Conservation (phyloP, 2,888 invertebrate genomes). For the Onchidella celtica region DNA sequence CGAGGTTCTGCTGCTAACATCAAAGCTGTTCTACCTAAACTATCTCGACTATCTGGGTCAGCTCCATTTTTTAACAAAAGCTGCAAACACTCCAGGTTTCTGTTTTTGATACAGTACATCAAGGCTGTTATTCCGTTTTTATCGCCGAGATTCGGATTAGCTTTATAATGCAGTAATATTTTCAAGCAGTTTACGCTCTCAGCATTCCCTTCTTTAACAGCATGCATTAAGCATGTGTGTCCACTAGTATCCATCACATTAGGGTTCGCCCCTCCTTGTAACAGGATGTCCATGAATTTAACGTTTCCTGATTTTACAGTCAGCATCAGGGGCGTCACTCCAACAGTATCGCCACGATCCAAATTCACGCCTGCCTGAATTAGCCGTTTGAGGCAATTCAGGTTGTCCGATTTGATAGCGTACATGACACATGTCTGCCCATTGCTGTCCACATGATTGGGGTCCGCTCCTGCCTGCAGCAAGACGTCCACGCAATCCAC, state of each 20-base stretch:
- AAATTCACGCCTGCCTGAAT: slow-evolving; percentile 11
- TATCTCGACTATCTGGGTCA: slow-evolving; percentile 10
- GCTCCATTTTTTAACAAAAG: not conserved
- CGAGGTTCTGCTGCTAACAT: slow-evolving; percentile 15
- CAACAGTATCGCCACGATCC: not conserved
- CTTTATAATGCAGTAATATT: not conserved
- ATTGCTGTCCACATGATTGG: not conserved
- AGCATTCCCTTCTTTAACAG: not conserved
- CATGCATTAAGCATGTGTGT: slow-evolving; percentile 19
- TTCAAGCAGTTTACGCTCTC: slow-evolving; percentile 2
- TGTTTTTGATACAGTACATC: slow-evolving; percentile 16
- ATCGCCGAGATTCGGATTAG: not conserved
- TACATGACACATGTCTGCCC: slow-evolving; percentile 15
- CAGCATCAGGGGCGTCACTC: slow-evolving; percentile 16
- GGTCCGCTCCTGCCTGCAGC: not conserved
- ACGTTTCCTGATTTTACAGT: not conserved
- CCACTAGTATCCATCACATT: not conserved
- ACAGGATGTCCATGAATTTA: slow-evolving; percentile 1
- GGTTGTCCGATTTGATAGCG: not conserved
- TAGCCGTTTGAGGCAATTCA: not conserved
- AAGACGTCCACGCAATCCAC: not conserved
- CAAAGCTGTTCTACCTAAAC: slow-evolving; percentile 13
- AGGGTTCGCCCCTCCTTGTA: slow-evolving; percentile 23
- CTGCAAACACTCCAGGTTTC: slow-evolving; percentile 3
- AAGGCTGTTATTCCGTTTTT: slow-evolving; percentile 23